phyloP scores from a whole-genome alignment of 2,888 invertebrate genomes.

The Chrysolina haemoptera region DNA sequence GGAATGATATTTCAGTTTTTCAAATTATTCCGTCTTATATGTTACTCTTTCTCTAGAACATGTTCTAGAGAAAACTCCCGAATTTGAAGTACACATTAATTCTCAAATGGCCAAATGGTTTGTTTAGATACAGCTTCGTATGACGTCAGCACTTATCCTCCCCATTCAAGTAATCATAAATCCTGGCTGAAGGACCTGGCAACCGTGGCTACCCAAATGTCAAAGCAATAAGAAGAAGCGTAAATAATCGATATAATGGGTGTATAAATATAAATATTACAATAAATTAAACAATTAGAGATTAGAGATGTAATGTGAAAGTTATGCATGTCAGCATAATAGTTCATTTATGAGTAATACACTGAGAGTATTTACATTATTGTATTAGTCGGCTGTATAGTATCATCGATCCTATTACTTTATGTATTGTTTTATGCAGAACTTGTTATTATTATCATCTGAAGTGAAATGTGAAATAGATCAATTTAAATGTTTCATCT shows the following conservation, averaged over 20 bases:
- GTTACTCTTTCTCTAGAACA: too few relatives aligned
- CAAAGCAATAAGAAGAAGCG: too few relatives aligned
- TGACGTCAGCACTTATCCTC: too few relatives aligned
- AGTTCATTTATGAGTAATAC: background rate
- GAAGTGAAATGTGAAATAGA: background rate
- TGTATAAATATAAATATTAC: background rate
- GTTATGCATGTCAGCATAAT: constrained; percentile 1
- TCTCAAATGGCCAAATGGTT: too few relatives aligned
- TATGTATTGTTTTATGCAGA: background rate
- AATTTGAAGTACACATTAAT: too few relatives aligned
- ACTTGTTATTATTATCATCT: background rate
- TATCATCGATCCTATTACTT: background rate
- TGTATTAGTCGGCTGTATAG: background rate
- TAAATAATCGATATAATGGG: background rate
- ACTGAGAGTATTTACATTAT: background rate
- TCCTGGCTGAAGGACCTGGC: too few relatives aligned
- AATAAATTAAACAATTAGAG: background rate
- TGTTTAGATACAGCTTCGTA: too few relatives aligned
- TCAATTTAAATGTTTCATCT: background rate
- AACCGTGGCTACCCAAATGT: too few relatives aligned
- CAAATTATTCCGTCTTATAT: too few relatives aligned
- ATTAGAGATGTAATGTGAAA: constrained; percentile 1
- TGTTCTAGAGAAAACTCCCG: too few relatives aligned
- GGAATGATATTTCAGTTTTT: too few relatives aligned
- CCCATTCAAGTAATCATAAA: too few relatives aligned